Evolutionary conservation across 2,113 vertebrate species (phyloP), one percentile per base, ranked within the genome.

Genomic region (Solea senegalensis): DNA sequence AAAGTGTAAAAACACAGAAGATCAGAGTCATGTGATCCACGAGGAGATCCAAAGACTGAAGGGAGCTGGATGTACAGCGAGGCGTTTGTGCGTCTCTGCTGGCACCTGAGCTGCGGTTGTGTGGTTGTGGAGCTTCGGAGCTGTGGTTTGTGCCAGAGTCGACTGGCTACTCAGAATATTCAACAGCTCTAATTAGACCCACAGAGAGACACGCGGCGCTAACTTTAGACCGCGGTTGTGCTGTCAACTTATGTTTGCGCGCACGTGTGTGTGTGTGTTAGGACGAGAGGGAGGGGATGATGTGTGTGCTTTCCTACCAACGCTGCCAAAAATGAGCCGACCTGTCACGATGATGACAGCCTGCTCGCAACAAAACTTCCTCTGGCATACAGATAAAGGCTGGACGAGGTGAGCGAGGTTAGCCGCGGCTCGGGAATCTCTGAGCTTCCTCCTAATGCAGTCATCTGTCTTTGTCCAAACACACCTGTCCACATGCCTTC

Each of bases 161-260:
- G 52, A 72, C 9, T 9, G 15, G 26, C 65, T 58, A 9, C 45
- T 61, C 72, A 7, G 51, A 73, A 73, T 82, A 74, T 81, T 64
- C 49, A 76, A 10, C 64, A 53, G 74, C 65, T 80, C 62, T 88
- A 85, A 90, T 88, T 74, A 65, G 80, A 83, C 80, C 88, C 86
- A 8, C 67, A 69, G 88, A 88, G 83, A 82, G 71, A 46, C 5
- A 48, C 46, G 39, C 39, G 1, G 15, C 8, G 1, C 50, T 8
- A 55, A 66, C 52, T 44, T 55, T n/a, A 57, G 14, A 28, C 76
- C 16, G 46, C 48, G 21, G 64, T 13, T 53, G 46, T 40, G 41
- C 13, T 53, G 56, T 53, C 10, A 55, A 40, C n/a, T 15, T 4
- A 48, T 48, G 11, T 13, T 48, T 5, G 10, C 39, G 7, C 46